These are phyloP conservation scores for Campylomormyrus tamandua DNA, from an alignment of 2,113 vertebrate genomes.

Conservation along the genomic window DNA sequence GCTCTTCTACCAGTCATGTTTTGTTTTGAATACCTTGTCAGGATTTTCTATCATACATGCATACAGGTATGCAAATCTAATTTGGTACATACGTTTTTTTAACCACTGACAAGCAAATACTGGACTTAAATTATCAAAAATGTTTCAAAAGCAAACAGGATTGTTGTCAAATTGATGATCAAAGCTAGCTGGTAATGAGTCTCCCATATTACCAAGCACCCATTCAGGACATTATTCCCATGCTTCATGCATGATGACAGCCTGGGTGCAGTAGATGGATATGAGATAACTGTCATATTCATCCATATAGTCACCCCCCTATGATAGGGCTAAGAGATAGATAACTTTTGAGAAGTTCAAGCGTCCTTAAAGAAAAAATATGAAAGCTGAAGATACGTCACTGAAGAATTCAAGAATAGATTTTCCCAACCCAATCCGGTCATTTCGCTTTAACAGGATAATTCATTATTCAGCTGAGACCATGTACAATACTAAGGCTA, in stretches of 20 bases:
- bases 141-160: constrained; percentile 60
- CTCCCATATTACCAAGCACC: constrained; percentile 18
- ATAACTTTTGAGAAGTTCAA: not conserved
- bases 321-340: not conserved
- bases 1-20: not conserved
- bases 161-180: constrained; percentile 39
- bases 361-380: not conserved
- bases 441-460: not conserved
- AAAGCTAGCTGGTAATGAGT: constrained; percentile 29
- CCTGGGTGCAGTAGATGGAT: constrained; percentile 12
- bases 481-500: constrained; percentile 4
- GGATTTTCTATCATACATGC: constrained; percentile 48
- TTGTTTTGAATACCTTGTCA: constrained; percentile 25
- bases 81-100: constrained; percentile 44
- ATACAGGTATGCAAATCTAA: constrained; percentile 53
- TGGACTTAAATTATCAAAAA: constrained; percentile 60
- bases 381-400: not conserved
- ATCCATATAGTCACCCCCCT: not conserved
- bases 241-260: constrained; percentile 26
- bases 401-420: not conserved
- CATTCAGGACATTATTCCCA: constrained; percentile 15
- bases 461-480: constrained; percentile 1
- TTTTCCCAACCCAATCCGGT: not conserved
- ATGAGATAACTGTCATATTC: not conserved
- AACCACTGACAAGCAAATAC: constrained; percentile 63